phyloP scores from a whole-genome alignment of 2,797 vertebrate species.

The Sebastiscus tertius region DNA sequence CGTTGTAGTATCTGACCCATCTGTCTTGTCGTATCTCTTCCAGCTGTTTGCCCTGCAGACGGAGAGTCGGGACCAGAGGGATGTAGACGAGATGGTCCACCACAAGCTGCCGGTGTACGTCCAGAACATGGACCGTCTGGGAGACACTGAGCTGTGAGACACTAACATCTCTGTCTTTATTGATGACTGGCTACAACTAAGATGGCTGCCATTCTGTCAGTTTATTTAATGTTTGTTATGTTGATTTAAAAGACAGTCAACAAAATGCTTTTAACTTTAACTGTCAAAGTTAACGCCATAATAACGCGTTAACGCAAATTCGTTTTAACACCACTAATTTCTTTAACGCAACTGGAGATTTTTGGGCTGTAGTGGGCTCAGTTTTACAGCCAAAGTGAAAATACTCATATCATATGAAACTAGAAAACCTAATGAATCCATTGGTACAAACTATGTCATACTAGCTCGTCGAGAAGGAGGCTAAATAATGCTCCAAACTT shows the following conservation, averaged over 20 bases:
- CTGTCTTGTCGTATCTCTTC: background rate
- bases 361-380: too few relatives aligned
- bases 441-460: too few relatives aligned
- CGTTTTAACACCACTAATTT: too few relatives aligned
- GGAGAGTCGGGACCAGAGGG: conserved; percentile 84
- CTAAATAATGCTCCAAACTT: too few relatives aligned
- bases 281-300: too few relatives aligned
- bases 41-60: conserved; percentile 95
- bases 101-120: conserved; percentile 94
- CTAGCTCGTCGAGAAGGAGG: too few relatives aligned
- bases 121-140: conserved; percentile 96
- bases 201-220: conserved; percentile 35
- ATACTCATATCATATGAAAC: too few relatives aligned
- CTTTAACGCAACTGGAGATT: too few relatives aligned
- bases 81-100: conserved; percentile 85
- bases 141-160: conserved; percentile 97
- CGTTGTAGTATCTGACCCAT: background rate
- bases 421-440: too few relatives aligned
- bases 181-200: conserved; percentile 28
- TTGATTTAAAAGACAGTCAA: background rate
- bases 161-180: conserved; percentile 59
- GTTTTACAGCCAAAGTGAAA: too few relatives aligned
- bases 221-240: background rate
- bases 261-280: background rate
- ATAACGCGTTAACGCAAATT: too few relatives aligned